Evolutionary conservation across 1,140 invertebrate species (phyloP).

Genomic region (Zophobas atratus): DNA sequence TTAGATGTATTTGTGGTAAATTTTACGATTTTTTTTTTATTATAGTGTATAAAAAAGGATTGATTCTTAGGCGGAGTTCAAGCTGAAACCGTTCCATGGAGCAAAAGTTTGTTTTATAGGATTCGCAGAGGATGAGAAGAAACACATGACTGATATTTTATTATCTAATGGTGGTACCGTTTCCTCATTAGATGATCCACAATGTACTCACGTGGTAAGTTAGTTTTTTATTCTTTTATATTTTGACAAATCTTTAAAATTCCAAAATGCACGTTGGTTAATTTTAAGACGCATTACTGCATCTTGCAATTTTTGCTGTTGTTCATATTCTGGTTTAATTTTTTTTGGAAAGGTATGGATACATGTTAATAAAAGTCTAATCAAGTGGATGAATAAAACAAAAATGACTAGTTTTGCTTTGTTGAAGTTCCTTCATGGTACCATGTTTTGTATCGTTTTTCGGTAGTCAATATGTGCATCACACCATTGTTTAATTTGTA

Average conservation of each 20-base stretch:
- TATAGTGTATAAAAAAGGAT: background rate
- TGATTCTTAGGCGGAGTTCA: conserved; percentile 74
- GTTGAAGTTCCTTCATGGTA: too few species aligned
- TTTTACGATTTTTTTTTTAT: conserved; percentile 23
- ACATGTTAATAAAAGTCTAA: too few species aligned
- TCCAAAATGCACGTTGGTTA: background rate
- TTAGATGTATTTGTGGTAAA: conserved; percentile 81
- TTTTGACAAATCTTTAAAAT: conserved; percentile 12
- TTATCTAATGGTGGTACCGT: conserved; percentile 87
- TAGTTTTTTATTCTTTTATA: background rate
- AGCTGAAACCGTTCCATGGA: conserved; percentile 90
- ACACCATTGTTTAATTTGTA: too few species aligned
- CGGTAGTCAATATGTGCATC: too few species aligned
- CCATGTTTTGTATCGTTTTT: too few species aligned
- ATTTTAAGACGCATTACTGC: background rate
- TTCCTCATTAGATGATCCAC: conserved; percentile 82
- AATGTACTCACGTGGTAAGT: conserved; percentile 93
- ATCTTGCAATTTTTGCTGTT: background rate
- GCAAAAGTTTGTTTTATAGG: conserved; percentile 90
- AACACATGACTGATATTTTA: conserved; percentile 92
- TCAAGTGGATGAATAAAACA: too few species aligned
- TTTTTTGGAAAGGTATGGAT: too few species aligned
- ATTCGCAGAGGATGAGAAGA: conserved; percentile 89
- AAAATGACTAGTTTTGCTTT: too few species aligned
- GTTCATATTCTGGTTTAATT: background rate